Base-by-base conservation (phyloP, 2,797 vertebrate species). In the Decapterus maruadsi region DNA sequence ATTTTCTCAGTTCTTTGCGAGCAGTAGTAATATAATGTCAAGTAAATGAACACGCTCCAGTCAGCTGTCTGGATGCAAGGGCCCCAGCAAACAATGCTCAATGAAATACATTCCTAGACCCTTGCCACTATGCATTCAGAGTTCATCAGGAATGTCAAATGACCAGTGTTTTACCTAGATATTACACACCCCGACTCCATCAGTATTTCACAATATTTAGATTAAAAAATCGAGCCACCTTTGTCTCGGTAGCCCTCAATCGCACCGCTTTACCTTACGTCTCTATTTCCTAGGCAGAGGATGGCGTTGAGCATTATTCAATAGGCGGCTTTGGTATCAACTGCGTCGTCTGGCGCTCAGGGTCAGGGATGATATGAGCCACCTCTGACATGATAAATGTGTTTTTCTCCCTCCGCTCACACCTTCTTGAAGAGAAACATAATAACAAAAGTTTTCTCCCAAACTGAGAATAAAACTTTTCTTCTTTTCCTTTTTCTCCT, bases 361-460 rank as follows among this genome's bases (percentile, higher is more conserved):
- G 92, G 92, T 93, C 92, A 93, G 84, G 67, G 83, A 88, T 92
- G 92, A 93, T 93, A 88, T 90, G 88, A 91, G 86, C 77, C 86
- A 58, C 79, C 81, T 86, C 83, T 88, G 89, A 92, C 89, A 90
- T 93, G 92, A 94, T 92, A 74, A 92, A 94, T 94, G 93, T 92
- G 91, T 93, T 94, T 90, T 92, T 89, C 87, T 92, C 85, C 74
- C 80, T 79, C 81, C 76, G 80, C 87, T 89, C 89, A 89, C 87
- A 90, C 88, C 82, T 87, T 88, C 80, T 89, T 76, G 87, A 91
- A 92, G 69, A 88, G 77, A 91, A 90, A 92, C 87, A 91, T 89
- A 93, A 93, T 91, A 92, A 89, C 89, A 90, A 93, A 90, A 93
- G 89, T 93, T 93, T 92, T 89, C 73, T 82, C 12, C 65, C 31